Conservation (phyloP, 2,113 vertebrate species). For the Paramormyrops kingsleyae region DNA sequence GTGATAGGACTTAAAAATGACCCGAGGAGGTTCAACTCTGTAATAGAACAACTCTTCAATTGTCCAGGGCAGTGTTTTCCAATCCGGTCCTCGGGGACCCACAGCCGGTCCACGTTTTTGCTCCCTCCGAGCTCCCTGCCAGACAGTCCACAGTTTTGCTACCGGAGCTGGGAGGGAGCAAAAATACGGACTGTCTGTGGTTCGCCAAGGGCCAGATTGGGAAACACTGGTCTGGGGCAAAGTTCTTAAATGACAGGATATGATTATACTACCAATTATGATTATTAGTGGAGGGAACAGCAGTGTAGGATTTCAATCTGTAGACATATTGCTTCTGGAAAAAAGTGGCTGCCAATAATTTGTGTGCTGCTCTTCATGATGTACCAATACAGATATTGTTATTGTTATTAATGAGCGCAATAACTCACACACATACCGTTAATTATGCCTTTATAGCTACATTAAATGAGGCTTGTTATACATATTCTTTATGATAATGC, state of each 20-base stretch:
- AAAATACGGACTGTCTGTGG: background rate
- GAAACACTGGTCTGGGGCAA: background rate
- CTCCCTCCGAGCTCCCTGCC: background rate
- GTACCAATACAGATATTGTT: background rate
- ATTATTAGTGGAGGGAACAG: background rate
- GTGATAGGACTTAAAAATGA: background rate
- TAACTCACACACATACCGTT: background rate
- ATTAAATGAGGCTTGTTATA: slow-evolving; percentile 4
- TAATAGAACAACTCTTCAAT: background rate
- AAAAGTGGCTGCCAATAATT: background rate
- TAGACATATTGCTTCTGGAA: background rate
- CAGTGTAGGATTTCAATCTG: background rate
- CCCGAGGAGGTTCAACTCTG: background rate
- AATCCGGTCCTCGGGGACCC: background rate
- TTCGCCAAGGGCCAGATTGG: background rate
- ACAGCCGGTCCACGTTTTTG: background rate
- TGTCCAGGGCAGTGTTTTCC: background rate
- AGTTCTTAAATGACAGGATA: background rate
- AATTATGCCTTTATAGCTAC: slow-evolving; percentile 8
- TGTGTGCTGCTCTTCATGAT: background rate
- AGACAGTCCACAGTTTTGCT: background rate
- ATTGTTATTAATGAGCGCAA: background rate
- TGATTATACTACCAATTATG: background rate
- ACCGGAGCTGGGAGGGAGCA: background rate
- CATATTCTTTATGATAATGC: slow-evolving; percentile 9